Percentiles rank a stretch among this genome's conserved stretches.
Conservation (phyloP, 2,113 vertebrate species). For the Mobula hypostoma region DNA sequence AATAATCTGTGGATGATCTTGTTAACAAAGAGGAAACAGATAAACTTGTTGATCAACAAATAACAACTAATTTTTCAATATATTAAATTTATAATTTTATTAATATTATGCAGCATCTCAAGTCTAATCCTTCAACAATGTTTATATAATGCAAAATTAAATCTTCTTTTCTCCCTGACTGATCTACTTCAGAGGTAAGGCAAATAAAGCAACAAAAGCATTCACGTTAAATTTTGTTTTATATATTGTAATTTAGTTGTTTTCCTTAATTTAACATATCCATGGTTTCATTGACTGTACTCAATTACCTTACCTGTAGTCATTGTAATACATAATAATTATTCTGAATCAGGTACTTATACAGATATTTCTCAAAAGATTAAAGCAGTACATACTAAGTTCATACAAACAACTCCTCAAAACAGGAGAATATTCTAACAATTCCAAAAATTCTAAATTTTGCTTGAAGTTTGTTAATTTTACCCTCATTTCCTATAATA, state of each 20-base stretch:
- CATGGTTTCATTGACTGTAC: background rate
- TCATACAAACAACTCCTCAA: background rate
- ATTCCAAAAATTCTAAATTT: background rate
- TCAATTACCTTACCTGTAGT: background rate
- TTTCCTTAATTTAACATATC: background rate
- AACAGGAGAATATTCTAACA: background rate
- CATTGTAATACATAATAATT: background rate
- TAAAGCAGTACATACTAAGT: background rate
- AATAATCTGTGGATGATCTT: constrained; percentile 2
- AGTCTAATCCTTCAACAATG: background rate
- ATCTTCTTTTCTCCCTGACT: background rate
- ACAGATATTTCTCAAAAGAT: background rate
- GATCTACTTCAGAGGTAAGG: background rate
- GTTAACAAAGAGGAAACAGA: background rate
- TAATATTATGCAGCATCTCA: background rate
- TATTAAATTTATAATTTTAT: background rate
- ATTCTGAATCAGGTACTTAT: background rate
- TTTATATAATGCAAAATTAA: background rate
- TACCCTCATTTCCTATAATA: background rate
- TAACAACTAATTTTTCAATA: background rate
- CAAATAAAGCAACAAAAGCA: background rate
- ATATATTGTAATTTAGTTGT: background rate
- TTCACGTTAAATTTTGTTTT: background rate
- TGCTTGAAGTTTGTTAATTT: background rate
- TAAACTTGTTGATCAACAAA: background rate